These are phyloP conservation scores for Reticulitermes lucifugus DNA, from an alignment of 2,888 invertebrate genomes.

Conservation along the genomic window DNA sequence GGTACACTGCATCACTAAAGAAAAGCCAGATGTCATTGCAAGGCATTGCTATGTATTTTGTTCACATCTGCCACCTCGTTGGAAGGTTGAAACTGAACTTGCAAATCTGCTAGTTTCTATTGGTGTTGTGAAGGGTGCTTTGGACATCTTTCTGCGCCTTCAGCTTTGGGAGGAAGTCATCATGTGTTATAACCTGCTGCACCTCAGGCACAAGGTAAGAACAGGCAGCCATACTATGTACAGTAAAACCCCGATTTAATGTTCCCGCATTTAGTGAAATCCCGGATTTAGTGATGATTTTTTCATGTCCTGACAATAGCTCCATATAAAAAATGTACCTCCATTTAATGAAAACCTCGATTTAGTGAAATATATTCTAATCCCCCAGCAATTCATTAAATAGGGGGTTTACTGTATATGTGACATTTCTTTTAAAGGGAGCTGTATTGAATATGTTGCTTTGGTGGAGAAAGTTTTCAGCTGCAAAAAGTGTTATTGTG, in stretches of 20 bases:
- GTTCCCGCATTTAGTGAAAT: too few species aligned
- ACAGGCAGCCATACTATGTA: too few species aligned
- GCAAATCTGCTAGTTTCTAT: slow-evolving; percentile 83
- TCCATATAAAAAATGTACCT: too few species aligned
- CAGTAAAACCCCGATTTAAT: too few species aligned
- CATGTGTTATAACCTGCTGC: slow-evolving; percentile 86
- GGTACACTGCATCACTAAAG: slow-evolving; percentile 68
- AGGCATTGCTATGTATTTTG: slow-evolving; percentile 76
- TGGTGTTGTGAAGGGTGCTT: slow-evolving; percentile 86
- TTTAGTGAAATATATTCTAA: too few species aligned
- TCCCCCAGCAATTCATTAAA: too few species aligned
- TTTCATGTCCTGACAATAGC: too few species aligned
- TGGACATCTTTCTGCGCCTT: slow-evolving; percentile 80
- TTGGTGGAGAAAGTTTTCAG: background rate
- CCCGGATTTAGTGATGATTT: too few species aligned
- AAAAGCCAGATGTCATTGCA: slow-evolving; percentile 62
- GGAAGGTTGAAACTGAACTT: slow-evolving; percentile 81
- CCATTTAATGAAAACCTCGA: too few species aligned
- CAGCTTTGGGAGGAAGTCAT: slow-evolving; percentile 94
- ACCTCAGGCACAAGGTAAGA: slow-evolving; percentile 82
- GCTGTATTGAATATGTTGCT: background rate
- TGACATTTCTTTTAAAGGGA: background rate
- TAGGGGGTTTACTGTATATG: too few species aligned
- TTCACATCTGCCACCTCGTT: slow-evolving; percentile 77
- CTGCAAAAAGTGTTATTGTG: background rate